Percentiles rank a stretch among this genome's conserved stretches.
Evolutionary conservation across 2,113 vertebrate species (phyloP).

Genomic region (Ctenodactylus gundi): DNA sequence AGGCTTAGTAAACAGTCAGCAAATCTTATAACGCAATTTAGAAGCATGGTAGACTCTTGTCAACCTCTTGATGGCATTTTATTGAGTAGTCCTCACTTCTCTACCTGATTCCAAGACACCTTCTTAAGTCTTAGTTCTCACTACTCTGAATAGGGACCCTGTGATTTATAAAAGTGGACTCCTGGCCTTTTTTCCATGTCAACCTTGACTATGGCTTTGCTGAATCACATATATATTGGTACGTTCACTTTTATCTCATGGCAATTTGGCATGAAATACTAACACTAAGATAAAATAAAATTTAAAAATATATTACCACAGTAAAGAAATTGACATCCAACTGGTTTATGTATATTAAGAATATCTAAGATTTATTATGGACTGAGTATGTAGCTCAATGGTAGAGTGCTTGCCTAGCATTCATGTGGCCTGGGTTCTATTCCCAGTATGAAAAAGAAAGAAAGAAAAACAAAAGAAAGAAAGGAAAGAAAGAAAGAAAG

Average conservation of each 20-base stretch:
- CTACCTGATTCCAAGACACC: neutral
- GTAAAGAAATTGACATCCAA: neutral
- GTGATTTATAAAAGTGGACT: constrained; percentile 14
- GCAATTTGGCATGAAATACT: constrained; percentile 41
- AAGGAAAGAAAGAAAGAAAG: no score
- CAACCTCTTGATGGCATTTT: neutral
- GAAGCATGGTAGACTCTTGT: neutral
- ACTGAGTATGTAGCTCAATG: neutral
- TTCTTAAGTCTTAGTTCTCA: neutral
- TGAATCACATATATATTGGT: neutral
- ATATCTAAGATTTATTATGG: neutral
- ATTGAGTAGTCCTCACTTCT: constrained; percentile 23
- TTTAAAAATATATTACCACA: neutral
- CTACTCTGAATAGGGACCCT: neutral
- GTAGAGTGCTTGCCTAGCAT: neutral
- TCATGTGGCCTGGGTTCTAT: neutral
- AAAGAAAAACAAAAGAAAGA: neutral
- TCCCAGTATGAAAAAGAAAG: neutral
- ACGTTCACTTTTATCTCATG: constrained; percentile 35
- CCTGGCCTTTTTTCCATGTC: neutral
- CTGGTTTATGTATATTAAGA: neutral
- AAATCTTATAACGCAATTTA: neutral
- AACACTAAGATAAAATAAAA: neutral
- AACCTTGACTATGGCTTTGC: neutral
- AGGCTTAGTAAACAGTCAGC: constrained; percentile 1